Percentiles rank a stretch among this genome's conserved stretches.
These are phyloP conservation scores for Drymodes brunneopygia DNA, from an alignment of 2,113 vertebrate species.

Conservation along the genomic window DNA sequence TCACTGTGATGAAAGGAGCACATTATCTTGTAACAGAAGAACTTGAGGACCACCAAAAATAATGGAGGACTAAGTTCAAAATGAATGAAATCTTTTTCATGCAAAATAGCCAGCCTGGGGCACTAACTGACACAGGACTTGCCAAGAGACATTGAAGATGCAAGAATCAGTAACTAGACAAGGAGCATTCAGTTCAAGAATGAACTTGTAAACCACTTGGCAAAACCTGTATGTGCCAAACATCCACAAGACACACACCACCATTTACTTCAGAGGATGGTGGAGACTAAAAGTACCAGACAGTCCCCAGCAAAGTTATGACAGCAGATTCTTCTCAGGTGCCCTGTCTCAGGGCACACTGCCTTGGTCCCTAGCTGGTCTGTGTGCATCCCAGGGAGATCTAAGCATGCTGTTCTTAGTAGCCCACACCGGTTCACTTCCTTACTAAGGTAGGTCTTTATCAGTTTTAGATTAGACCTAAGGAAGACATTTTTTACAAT, in stretches of 20 bases:
- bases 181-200: neutral
- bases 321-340: neutral
- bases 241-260: neutral
- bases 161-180: neutral
- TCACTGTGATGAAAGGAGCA: neutral
- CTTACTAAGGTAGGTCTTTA: neutral
- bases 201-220: neutral
- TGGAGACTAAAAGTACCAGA: neutral
- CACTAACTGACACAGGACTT: neutral
- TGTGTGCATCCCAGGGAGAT: neutral
- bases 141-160: neutral
- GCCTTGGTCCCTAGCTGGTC: neutral
- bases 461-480: neutral
- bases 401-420: neutral
- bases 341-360: neutral
- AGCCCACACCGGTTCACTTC: neutral
- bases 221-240: neutral
- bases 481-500: neutral
- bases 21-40: neutral
- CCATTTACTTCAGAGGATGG: neutral
- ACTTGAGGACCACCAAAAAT: neutral
- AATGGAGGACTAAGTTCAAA: neutral
- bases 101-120: neutral
- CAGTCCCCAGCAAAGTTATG: neutral
- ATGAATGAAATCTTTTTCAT: neutral